Base-by-base conservation (phyloP, 2,113 vertebrate genomes). In the Perca schrenkii region DNA sequence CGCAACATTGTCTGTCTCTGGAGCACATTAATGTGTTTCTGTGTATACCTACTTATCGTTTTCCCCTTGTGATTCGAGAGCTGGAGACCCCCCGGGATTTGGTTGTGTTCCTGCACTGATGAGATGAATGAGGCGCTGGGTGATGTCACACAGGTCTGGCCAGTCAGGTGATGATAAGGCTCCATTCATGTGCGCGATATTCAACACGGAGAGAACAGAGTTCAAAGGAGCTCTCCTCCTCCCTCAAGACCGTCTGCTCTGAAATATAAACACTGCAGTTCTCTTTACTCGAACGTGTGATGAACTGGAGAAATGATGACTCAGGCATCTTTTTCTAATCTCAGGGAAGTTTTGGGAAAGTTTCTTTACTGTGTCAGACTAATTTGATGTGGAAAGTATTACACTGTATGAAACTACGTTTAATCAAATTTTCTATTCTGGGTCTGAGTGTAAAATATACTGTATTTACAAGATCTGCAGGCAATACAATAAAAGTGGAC, bases 1-100 rank as follows among this genome's bases (percentile, higher is more conserved):
- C 70, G 83, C 72, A 92, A 90, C 86, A 74, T 70, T 82, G 89
- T 89, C 88, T 86, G 77, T 88, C 86, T 85, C 88, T 65, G 71
- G 82, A 87, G 79, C 54, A 79, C 70, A 57, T 66, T 21, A 85
- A 82, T 82, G 52, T 54, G 54, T 40, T 85, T 89, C 63, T 63
- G 81, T 72, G 49, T 76, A 78, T 49, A 87, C 75, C 72, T 17
- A 56, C 78, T 62, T 11, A 81, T 79, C 88, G 66, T 79, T 87
- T 73, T 60, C 58, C 67, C 25, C 25, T 65, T 81, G 85, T 79
- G 82, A 83, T 77, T 67, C 67, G 79, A 73, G 21, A 86, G 86
- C 58, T 21, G 25, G 82, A 66, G 57, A 75, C 67, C 86, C 70
- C 53, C 14, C 1, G 67, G 65, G 81, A 70, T 56, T 89, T 52